These are phyloP conservation scores for Exocentrus adspersus DNA, from an alignment of 2,888 invertebrate genomes.

Conservation along the genomic window DNA sequence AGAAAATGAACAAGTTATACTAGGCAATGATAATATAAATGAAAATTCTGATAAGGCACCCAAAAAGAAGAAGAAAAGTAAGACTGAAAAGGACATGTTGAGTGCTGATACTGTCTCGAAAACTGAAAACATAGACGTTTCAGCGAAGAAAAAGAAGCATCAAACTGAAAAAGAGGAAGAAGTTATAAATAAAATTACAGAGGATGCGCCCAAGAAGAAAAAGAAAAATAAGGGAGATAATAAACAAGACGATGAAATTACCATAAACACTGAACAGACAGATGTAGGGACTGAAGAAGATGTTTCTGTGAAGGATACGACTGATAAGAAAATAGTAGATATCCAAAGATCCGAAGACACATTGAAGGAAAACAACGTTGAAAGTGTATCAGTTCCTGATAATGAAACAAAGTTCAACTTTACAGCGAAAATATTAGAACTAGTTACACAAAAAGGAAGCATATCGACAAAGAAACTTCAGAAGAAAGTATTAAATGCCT, in stretches of 20 bases:
- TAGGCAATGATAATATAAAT: too few species aligned
- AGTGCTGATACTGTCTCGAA: slow-evolving; percentile 61
- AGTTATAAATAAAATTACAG: slow-evolving; percentile 38
- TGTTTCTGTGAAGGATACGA: too few species aligned
- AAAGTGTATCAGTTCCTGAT: too few species aligned
- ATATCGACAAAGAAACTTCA: slow-evolving; percentile 77
- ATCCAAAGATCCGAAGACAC: too few species aligned
- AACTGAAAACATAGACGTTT: not conserved
- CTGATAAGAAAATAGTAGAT: too few species aligned
- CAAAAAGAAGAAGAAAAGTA: too few species aligned
- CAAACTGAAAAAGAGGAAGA: slow-evolving; percentile 20
- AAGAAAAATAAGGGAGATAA: not conserved
- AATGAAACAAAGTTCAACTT: slow-evolving; percentile 45
- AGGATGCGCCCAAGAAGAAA: slow-evolving; percentile 23
- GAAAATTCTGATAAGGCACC: too few species aligned
- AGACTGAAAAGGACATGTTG: too few species aligned
- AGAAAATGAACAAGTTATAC: too few species aligned
- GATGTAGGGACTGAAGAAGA: too few species aligned
- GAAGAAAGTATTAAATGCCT: slow-evolving; percentile 78
- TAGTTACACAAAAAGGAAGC: slow-evolving; percentile 67
- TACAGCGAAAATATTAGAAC: slow-evolving; percentile 49
- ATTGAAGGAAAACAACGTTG: too few species aligned
- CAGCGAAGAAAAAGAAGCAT: slow-evolving; percentile 57
- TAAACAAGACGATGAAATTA: not conserved
- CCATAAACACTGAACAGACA: too few species aligned